Conservation (phyloP, 2,797 vertebrate species). For the Apodemus agrarius region DNA sequence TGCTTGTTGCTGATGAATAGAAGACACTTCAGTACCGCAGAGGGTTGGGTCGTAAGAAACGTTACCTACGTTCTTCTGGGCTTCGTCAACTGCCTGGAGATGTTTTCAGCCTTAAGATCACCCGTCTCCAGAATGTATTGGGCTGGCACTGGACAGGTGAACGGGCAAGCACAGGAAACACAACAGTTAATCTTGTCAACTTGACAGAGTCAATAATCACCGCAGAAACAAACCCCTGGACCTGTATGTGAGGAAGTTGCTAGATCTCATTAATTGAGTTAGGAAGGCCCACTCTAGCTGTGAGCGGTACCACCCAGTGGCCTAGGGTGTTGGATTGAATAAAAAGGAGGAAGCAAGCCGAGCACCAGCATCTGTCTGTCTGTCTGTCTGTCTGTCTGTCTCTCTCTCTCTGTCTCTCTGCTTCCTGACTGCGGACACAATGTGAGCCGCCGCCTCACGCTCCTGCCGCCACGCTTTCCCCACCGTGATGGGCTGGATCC, state of each 20-base stretch:
- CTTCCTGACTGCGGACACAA: neutral
- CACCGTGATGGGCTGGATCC: neutral
- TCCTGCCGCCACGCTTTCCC: too few species aligned
- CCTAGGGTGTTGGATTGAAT: neutral
- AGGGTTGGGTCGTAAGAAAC: neutral
- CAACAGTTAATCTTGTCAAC: neutral
- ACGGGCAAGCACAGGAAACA: neutral
- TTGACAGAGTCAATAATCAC: neutral
- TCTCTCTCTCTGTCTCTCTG: neutral
- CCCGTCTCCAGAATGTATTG: neutral
- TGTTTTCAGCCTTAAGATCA: neutral
- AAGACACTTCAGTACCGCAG: neutral
- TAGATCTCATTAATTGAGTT: too few species aligned
- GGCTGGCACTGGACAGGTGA: too few species aligned
- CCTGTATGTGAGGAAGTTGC: neutral
- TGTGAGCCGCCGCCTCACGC: neutral
- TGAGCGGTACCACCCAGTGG: neutral
- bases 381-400: too few species aligned
- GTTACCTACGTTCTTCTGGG: neutral
- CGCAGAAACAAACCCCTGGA: too few species aligned
- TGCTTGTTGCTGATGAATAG: too few species aligned
- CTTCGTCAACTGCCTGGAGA: neutral
- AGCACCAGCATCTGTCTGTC: neutral
- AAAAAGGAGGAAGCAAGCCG: neutral
- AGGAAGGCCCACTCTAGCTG: neutral